Evolutionary conservation across 1,140 invertebrate species (phyloP).

Genomic region (Drosophila busckii): DNA sequence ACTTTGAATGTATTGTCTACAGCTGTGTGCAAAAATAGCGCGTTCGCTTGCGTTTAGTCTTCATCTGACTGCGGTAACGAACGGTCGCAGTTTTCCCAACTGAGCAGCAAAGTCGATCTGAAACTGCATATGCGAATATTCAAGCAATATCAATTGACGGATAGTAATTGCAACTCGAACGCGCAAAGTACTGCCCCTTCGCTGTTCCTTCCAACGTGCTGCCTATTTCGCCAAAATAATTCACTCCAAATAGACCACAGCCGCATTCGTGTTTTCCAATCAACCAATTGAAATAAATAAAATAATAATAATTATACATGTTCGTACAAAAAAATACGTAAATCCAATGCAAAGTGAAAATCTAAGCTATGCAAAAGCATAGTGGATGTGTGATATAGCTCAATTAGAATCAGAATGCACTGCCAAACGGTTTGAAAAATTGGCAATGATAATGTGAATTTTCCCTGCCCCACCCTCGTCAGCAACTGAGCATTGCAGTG

Average conservation of each 20-base stretch:
- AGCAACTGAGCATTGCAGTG: no score
- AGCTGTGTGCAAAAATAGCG: slow-evolving; percentile 70
- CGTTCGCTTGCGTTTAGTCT: slow-evolving; percentile 62
- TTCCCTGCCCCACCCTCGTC: no score
- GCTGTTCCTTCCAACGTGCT: slow-evolving; percentile 14
- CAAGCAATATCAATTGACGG: slow-evolving; percentile 54
- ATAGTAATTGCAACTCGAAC: slow-evolving; percentile 50
- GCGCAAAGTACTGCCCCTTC: slow-evolving; percentile 30
- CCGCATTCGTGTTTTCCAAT: slow-evolving; percentile 7
- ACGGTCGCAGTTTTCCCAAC: slow-evolving; percentile 59
- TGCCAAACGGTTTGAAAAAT: slow-evolving; percentile 39
- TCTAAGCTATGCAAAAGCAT: background rate
- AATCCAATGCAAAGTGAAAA: no score
- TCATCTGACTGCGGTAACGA: slow-evolving; percentile 68
- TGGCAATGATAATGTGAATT: slow-evolving; percentile 14
- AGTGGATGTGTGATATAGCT: slow-evolving; percentile 18
- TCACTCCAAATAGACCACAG: slow-evolving; percentile 11
- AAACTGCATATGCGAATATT: slow-evolving; percentile 5
- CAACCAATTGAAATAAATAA: slow-evolving; percentile 1
- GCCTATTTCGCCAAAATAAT: slow-evolving; percentile 47
- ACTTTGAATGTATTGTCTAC: slow-evolving; percentile 36
- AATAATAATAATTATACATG: slow-evolving; percentile 5
- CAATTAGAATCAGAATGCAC: slow-evolving; percentile 18
- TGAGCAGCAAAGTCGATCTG: slow-evolving; percentile 24
- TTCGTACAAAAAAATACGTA: no score